Percentiles rank a stretch among this genome's conserved stretches.
phyloP scores from a whole-genome alignment of 2,113 vertebrate genomes.

The Lanius ludovicianus region DNA sequence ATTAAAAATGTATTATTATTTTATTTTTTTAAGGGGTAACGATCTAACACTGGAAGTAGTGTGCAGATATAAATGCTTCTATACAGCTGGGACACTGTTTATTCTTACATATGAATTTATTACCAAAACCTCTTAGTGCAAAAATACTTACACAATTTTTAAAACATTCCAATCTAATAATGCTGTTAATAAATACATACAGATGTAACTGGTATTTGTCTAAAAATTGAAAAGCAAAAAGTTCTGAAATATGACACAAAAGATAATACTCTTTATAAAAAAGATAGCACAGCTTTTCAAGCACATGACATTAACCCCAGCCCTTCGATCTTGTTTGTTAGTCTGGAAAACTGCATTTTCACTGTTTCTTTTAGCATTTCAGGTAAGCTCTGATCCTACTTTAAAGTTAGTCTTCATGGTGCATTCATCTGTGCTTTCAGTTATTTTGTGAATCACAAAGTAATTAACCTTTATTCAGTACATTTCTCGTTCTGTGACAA shows the following conservation, averaged over 20 bases:
- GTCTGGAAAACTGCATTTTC: background rate
- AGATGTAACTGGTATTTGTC: background rate
- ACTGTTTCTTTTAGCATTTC: background rate
- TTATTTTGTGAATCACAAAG: conserved; percentile 26
- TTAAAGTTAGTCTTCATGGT: background rate
- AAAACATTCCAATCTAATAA: background rate
- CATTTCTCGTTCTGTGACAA: conserved; percentile 43
- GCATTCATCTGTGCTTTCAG: background rate
- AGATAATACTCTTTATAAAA: background rate
- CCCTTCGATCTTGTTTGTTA: background rate
- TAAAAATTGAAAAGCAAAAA: background rate
- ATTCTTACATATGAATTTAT: background rate
- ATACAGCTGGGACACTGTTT: background rate
- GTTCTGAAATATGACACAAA: background rate
- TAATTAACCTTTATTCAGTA: conserved; percentile 58
- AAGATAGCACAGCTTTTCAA: background rate
- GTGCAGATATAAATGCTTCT: background rate
- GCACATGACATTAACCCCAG: background rate
- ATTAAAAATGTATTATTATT: fast-evolving
- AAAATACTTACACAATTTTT: background rate
- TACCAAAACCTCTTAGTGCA: background rate
- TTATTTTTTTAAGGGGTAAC: background rate
- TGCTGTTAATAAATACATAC: background rate
- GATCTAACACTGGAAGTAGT: background rate
- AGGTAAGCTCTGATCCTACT: background rate